Conservation (phyloP, 2,797 vertebrate genomes). For the Onychomys arenicola region DNA sequence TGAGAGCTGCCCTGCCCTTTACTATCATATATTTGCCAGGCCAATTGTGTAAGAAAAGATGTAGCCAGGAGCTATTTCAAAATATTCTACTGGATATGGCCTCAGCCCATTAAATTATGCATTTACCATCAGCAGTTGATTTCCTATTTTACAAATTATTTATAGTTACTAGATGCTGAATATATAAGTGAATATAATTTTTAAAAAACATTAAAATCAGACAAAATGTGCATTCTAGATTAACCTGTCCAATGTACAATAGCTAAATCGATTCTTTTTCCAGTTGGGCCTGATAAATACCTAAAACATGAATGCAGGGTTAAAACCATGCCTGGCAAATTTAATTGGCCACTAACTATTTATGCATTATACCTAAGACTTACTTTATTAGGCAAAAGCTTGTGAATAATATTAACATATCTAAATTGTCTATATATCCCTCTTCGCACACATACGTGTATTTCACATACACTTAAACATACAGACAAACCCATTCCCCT, state of each 20-base stretch:
- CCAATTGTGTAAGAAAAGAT: constrained; percentile 56
- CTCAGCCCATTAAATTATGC: constrained; percentile 76
- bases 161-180: constrained; percentile 69
- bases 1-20: constrained; percentile 61
- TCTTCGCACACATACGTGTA: neutral
- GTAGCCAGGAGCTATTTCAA: constrained; percentile 43
- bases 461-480: constrained; percentile 27
- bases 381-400: constrained; percentile 22
- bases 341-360: constrained; percentile 19
- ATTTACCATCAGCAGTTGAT: constrained; percentile 73
- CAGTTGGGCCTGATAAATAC: constrained; percentile 80
- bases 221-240: constrained; percentile 49
- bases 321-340: constrained; percentile 60
- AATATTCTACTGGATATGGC: constrained; percentile 66
- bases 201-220: constrained; percentile 52
- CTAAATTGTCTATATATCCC: constrained; percentile 31
- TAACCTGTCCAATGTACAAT: constrained; percentile 59
- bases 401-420: neutral
- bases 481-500: neutral
- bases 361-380: constrained; percentile 1
- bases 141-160: constrained; percentile 71
- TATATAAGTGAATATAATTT: constrained; percentile 60
- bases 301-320: constrained; percentile 62
- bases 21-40: constrained; percentile 57
- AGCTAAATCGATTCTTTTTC: constrained; percentile 77